These are phyloP conservation scores for Dynastes grantii DNA, from an alignment of 2,888 invertebrate species.

Conservation along the genomic window DNA sequence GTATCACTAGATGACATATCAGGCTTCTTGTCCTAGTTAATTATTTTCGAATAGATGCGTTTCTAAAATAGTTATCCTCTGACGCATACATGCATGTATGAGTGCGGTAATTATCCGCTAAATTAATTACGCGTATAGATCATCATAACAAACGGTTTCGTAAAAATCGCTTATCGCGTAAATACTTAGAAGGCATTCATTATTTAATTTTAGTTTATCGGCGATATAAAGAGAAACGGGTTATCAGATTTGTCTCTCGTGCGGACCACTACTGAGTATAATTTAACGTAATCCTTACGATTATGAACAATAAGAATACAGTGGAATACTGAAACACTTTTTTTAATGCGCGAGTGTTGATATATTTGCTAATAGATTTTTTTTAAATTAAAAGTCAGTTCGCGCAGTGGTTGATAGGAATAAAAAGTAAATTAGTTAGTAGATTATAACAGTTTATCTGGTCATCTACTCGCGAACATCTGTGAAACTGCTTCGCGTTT, in stretches of 20 bases:
- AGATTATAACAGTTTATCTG: conserved; percentile 37
- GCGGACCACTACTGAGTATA: neutral
- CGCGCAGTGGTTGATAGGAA: conserved; percentile 27
- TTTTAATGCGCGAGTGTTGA: too few relatives aligned
- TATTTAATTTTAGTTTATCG: conserved; percentile 24
- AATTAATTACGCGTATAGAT: conserved; percentile 37
- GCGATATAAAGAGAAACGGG: conserved; percentile 23
- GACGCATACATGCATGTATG: neutral
- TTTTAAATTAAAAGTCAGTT: neutral
- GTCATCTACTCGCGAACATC: conserved; percentile 35
- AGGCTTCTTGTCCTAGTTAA: neutral
- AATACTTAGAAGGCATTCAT: conserved; percentile 19
- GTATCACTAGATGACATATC: conserved; percentile 18
- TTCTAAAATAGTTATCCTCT: conserved; percentile 8
- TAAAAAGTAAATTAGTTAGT: conserved; percentile 43
- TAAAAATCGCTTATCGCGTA: conserved; percentile 24
- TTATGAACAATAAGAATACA: neutral
- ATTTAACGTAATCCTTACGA: neutral
- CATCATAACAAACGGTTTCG: conserved; percentile 15
- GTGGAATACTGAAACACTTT: too few relatives aligned
- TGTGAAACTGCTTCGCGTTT: conserved; percentile 28
- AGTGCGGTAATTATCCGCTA: conserved; percentile 24
- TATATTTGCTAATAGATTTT: too few relatives aligned
- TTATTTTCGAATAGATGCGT: neutral
- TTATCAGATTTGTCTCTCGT: conserved; percentile 9